Evolutionary conservation across 2,113 vertebrate species (phyloP).

Genomic region (Tachysurus vachellii): DNA sequence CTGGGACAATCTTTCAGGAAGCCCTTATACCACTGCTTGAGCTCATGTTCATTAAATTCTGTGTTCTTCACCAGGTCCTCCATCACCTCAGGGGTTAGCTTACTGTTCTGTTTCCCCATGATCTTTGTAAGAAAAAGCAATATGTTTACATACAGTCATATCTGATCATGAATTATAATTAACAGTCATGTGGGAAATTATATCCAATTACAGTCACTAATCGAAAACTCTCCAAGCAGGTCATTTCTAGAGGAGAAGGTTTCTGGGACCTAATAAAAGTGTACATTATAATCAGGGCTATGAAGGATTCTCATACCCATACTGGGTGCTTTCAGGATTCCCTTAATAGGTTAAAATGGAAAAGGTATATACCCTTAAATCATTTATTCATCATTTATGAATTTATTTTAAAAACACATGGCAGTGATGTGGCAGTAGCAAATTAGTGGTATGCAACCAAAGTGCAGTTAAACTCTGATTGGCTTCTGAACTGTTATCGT

Average conservation of each 20-base stretch:
- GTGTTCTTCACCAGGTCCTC: constrained; percentile 98
- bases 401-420: background rate
- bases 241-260: background rate
- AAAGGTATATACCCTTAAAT: background rate
- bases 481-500: background rate
- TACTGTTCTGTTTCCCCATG: constrained; percentile 99
- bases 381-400: background rate
- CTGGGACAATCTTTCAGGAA: constrained; percentile 80
- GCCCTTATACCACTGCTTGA: constrained; percentile 82
- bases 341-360: background rate
- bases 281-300: background rate
- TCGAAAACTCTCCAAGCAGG: background rate
- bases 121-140: constrained; percentile 72
- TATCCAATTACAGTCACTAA: background rate
- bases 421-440: background rate
- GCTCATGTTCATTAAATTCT: constrained; percentile 80
- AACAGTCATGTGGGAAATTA: background rate
- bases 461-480: background rate
- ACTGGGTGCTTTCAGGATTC: background rate
- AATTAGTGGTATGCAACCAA: background rate
- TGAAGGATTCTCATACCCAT: background rate
- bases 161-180: background rate
- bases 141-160: constrained; percentile 13
- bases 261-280: background rate
- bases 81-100: constrained; percentile 98